A percentile compares a stretch with the other conserved stretches of the same genome.
Conservation (phyloP, 2,888 invertebrate species). For the Caradrina clavipalpis region DNA sequence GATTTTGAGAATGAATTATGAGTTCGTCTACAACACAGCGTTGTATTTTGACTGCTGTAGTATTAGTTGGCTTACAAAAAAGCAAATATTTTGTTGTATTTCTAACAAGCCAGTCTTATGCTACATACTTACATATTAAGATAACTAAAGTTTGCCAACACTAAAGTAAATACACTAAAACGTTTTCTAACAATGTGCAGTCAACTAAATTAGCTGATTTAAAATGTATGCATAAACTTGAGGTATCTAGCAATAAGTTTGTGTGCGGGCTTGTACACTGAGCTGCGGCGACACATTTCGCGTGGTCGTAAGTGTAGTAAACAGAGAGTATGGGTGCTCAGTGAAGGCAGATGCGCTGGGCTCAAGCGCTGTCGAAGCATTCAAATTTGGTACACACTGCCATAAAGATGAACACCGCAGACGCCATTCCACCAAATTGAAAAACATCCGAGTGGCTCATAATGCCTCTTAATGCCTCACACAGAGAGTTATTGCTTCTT, state of each 20-base stretch:
- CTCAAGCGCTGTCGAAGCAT: slow-evolving; percentile 59
- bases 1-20: slow-evolving; percentile 85
- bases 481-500: slow-evolving; percentile 82
- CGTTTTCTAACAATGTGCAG: slow-evolving; percentile 34
- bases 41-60: slow-evolving; percentile 78
- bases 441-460: slow-evolving; percentile 87
- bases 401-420: slow-evolving; percentile 77
- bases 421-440: slow-evolving; percentile 87
- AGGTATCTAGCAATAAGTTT: slow-evolving; percentile 6
- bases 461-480: slow-evolving; percentile 86
- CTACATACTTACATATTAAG: not conserved
- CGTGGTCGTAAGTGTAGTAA: slow-evolving; percentile 20
- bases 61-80: slow-evolving; percentile 62
- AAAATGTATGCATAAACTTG: slow-evolving; percentile 11
- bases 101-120: slow-evolving; percentile 7
- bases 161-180: not conserved
- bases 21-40: slow-evolving; percentile 76
- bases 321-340: slow-evolving; percentile 22
- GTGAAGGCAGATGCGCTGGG: slow-evolving; percentile 13
- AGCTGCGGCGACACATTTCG: slow-evolving; percentile 1
- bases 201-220: slow-evolving; percentile 20
- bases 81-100: slow-evolving; percentile 27
- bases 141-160: too few relatives aligned
- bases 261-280: not conserved
- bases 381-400: slow-evolving; percentile 70